These are phyloP conservation scores for Hydractinia symbiolongicarpus DNA, from an alignment of 30 jellyfish, hydroid and myxozoan genomes.

Conservation along the genomic window DNA sequence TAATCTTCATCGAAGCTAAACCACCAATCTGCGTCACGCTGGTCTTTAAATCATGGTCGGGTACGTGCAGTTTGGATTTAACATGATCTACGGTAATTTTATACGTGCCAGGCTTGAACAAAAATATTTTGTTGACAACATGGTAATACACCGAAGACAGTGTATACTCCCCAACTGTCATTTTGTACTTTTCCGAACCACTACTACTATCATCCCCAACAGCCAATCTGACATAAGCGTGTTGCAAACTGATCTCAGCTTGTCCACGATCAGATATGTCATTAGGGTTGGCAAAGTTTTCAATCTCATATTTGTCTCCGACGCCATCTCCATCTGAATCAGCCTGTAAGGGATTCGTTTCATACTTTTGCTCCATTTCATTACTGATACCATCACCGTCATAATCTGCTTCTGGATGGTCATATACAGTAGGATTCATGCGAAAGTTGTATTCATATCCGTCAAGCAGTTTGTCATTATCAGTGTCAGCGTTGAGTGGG, in stretches of 20 bases:
- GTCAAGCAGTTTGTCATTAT: constrained; percentile 1
- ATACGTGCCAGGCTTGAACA: constrained; percentile 2
- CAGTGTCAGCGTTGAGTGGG: constrained; percentile 4
- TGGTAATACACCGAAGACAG: background rate
- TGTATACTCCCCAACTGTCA: background rate
- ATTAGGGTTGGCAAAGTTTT: background rate
- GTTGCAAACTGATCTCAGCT: background rate
- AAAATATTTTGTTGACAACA: background rate
- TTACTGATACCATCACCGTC: constrained; percentile 2
- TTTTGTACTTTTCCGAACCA: background rate
- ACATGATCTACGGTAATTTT: background rate
- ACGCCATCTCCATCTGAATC: constrained; percentile 14
- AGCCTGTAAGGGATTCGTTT: background rate
- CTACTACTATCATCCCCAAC: background rate
- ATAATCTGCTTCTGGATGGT: background rate
- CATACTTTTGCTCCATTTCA: background rate
- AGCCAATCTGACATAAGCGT: background rate
- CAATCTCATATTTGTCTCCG: background rate
- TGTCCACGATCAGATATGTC: constrained; percentile 11
- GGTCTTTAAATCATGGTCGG: background rate
- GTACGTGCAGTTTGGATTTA: background rate
- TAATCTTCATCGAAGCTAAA: constrained; percentile 1
- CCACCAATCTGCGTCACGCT: background rate
- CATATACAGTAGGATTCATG: constrained; percentile 12
- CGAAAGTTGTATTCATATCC: background rate